Percentiles rank a stretch among this genome's conserved stretches.
These are phyloP conservation scores for Thyatira batis DNA, from an alignment of 2,888 invertebrate species.

Conservation along the genomic window DNA sequence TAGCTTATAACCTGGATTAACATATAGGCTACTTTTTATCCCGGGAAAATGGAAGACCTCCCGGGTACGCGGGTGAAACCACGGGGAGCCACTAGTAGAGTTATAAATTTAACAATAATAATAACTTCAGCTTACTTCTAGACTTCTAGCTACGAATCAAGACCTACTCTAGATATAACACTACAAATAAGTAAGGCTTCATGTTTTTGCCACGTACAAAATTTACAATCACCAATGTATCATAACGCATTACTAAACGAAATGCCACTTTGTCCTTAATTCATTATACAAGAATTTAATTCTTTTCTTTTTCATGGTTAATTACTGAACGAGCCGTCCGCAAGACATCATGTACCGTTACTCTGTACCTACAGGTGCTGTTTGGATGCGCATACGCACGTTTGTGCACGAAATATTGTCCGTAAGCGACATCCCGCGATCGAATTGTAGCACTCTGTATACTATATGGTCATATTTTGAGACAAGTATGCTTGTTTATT, in stretches of 20 bases:
- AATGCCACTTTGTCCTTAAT: slow-evolving; percentile 32
- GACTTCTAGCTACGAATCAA: no score
- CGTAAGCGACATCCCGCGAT: background rate
- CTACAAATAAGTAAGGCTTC: background rate
- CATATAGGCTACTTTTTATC: no score
- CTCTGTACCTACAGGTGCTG: slow-evolving; percentile 49
- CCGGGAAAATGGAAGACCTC: no score
- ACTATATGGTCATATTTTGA: background rate
- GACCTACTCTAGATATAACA: no score
- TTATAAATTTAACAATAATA: no score
- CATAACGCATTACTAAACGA: background rate
- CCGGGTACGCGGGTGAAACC: no score
- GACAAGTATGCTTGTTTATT: background rate
- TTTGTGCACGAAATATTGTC: slow-evolving; percentile 35
- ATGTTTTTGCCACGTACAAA: background rate
- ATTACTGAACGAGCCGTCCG: slow-evolving; percentile 26
- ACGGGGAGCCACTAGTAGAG: no score
- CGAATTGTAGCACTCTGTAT: background rate
- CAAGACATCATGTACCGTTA: slow-evolving; percentile 39
- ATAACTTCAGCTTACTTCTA: no score
- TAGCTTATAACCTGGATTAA: no score
- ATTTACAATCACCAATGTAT: background rate
- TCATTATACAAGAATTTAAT: slow-evolving; percentile 39
- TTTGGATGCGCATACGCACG: slow-evolving; percentile 37
- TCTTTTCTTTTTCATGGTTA: slow-evolving; percentile 25